Conservation (phyloP, 2,888 invertebrate genomes). For the Gymnosoma rotundatum region DNA sequence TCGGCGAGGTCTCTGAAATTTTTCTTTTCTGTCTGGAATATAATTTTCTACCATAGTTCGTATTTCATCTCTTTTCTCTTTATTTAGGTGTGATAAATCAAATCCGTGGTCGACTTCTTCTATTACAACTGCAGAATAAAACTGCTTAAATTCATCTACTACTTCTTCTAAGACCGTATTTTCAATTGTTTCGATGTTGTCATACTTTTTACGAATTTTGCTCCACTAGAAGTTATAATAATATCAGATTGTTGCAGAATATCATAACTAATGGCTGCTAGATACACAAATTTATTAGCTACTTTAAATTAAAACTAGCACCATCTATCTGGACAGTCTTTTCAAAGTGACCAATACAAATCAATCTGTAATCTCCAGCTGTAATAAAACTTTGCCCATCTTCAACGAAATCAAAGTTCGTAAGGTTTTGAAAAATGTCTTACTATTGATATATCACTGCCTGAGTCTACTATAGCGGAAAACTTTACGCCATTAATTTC, state of each 20-base stretch:
- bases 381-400: background rate
- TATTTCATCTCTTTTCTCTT: background rate
- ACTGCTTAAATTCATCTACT: background rate
- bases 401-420: background rate
- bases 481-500: too few species aligned
- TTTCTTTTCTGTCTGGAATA: background rate
- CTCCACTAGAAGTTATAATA: background rate
- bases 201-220: background rate
- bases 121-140: background rate
- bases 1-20: background rate
- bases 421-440: background rate
- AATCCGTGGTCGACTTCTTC: background rate
- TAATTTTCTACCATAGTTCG: background rate
- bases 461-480: background rate
- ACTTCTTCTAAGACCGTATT: background rate
- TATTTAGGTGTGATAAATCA: background rate
- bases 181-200: background rate
- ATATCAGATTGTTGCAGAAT: background rate
- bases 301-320: background rate
- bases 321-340: background rate
- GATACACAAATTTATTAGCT: background rate
- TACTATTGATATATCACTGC: conserved; percentile 3
- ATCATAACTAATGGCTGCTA: background rate
- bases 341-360: background rate
- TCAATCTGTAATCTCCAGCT: background rate